Percentiles rank a stretch among this genome's conserved stretches.
Evolutionary conservation across 2,797 vertebrate genomes (phyloP).

Genomic region (Gambusia yucatana): DNA sequence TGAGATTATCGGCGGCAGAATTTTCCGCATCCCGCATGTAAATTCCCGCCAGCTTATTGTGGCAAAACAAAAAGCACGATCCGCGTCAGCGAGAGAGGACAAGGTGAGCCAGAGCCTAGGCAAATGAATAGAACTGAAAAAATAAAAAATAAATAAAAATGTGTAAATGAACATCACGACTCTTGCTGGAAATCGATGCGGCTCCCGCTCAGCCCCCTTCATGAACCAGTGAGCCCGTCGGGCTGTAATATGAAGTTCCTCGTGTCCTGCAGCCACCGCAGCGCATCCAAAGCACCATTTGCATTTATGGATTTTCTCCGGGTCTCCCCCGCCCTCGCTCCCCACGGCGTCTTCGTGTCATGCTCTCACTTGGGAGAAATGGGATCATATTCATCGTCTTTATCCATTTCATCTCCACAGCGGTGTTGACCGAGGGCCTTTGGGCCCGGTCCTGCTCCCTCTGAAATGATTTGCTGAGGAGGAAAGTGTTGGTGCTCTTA

Average conservation of each 20-base stretch:
- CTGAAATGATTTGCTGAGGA: slow-evolving; percentile 34
- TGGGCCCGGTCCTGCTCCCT: slow-evolving; percentile 35
- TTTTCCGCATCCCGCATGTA: slow-evolving; percentile 2
- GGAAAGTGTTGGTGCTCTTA: slow-evolving; percentile 15
- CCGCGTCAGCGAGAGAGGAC: slow-evolving; percentile 36
- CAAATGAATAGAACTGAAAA: slow-evolving; percentile 11
- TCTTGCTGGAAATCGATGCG: slow-evolving; percentile 66
- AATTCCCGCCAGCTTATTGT: slow-evolving; percentile 16
- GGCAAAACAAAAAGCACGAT: slow-evolving; percentile 31
- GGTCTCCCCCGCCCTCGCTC: slow-evolving; percentile 6
- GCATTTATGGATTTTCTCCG: slow-evolving; percentile 76
- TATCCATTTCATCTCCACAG: slow-evolving; percentile 64
- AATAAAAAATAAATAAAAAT: slow-evolving; percentile 14
- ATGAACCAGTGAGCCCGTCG: slow-evolving; percentile 55
- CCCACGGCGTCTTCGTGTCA: slow-evolving; percentile 53
- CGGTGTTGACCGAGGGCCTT: slow-evolving; percentile 47
- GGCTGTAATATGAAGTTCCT: slow-evolving; percentile 65
- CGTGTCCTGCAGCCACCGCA: slow-evolving; percentile 63
- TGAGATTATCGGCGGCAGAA: neutral
- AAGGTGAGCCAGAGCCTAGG: slow-evolving; percentile 6
- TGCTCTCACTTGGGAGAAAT: slow-evolving; percentile 57
- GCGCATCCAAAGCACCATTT: slow-evolving; percentile 66
- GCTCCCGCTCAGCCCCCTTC: slow-evolving; percentile 45
- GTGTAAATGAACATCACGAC: slow-evolving; percentile 58
- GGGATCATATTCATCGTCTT: slow-evolving; percentile 69